Conservation (phyloP, 1,140 invertebrate species). For the Gryon sp. region DNA sequence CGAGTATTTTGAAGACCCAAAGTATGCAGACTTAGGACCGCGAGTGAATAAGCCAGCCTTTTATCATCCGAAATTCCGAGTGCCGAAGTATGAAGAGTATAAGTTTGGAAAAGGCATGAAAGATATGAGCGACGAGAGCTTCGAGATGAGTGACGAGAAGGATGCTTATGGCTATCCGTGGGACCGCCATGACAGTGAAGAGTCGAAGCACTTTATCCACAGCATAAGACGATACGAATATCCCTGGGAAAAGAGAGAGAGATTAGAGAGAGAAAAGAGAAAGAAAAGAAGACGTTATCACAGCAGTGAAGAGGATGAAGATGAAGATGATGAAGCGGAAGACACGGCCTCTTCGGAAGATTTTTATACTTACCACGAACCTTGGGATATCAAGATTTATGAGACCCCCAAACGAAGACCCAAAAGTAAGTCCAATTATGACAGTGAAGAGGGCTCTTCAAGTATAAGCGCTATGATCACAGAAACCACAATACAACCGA, state of each 20-base stretch:
- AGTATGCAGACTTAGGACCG: conserved; percentile 69
- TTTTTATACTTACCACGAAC: conserved; percentile 23
- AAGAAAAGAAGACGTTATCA: conserved; percentile 26
- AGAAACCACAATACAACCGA: conserved; percentile 9
- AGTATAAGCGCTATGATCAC: conserved; percentile 20
- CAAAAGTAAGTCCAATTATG: conserved; percentile 21
- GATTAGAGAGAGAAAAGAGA: conserved; percentile 40
- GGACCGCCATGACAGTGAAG: conserved; percentile 60
- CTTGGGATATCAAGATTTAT: conserved; percentile 34
- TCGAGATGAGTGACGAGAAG: conserved; percentile 61
- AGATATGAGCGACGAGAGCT: conserved; percentile 40
- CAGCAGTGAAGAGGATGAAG: conserved; percentile 25
- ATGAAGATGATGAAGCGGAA: conserved; percentile 20
- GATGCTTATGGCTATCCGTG: conserved; percentile 69
- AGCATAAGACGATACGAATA: conserved; percentile 56
- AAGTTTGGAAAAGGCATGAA: conserved; percentile 46
- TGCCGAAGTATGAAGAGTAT: conserved; percentile 28
- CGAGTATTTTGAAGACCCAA: conserved; percentile 71
- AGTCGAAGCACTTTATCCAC: conserved; percentile 58
- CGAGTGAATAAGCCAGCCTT: conserved; percentile 73
- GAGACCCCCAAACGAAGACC: conserved; percentile 5
- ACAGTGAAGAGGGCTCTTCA: conserved; percentile 36
- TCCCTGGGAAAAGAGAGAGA: conserved; percentile 58
- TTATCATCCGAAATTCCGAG: conserved; percentile 69
- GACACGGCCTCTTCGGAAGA: conserved; percentile 55